Conservation (phyloP, 2,113 vertebrate species). For the Silurus meridionalis region DNA sequence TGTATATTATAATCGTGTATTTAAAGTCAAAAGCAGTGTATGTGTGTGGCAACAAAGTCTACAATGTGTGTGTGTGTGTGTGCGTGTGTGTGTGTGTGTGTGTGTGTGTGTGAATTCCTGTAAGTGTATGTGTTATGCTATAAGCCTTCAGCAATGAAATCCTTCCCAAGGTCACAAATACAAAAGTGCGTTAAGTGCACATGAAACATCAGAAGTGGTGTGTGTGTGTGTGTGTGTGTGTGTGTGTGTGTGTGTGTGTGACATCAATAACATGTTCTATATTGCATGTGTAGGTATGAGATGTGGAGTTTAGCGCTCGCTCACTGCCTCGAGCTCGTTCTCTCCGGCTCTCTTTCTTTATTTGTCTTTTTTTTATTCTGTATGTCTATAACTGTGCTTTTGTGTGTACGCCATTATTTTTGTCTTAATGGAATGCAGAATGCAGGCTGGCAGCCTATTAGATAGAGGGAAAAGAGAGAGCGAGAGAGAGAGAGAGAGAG, state of each 20-base stretch:
- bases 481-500: too few species aligned
- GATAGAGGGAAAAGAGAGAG: too few species aligned
- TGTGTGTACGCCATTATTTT: conserved; percentile 38
- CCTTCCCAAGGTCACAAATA: conserved; percentile 11
- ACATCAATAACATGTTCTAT: background rate
- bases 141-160: background rate
- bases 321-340: background rate
- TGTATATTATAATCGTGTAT: background rate
- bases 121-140: conserved; percentile 6
- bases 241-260: conserved; percentile 10
- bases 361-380: conserved; percentile 22
- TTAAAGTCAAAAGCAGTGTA: background rate
- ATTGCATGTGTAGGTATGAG: background rate
- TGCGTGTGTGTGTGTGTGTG: too few species aligned
- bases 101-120: background rate
- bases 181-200: background rate
- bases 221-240: background rate
- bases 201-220: background rate
- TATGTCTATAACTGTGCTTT: conserved; percentile 14
- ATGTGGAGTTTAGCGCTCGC: background rate
- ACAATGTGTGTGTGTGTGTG: background rate
- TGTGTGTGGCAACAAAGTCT: background rate
- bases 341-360: conserved; percentile 5
- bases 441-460: conserved; percentile 44
- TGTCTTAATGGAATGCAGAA: conserved; percentile 50